Base-by-base conservation (phyloP, 2,888 invertebrate genomes). In the Caenorhabditis macrosperma region DNA sequence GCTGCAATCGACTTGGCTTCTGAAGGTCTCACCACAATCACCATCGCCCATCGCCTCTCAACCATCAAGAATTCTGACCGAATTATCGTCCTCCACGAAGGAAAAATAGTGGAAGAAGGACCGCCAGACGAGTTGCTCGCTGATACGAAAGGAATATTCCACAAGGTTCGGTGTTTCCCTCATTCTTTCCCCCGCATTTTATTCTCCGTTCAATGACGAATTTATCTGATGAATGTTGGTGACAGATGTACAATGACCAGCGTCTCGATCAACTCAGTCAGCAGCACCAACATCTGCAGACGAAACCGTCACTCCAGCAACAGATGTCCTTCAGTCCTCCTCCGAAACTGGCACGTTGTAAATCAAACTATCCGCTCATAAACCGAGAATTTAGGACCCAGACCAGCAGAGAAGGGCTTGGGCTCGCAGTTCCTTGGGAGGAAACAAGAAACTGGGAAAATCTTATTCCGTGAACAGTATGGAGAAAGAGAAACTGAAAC, bases 1-100 rank as follows among this genome's bases (percentile, higher is more conserved):
- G 82, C 83, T 41, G 88, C 89, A 1, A 88, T 89, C 57, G 89
- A 89, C 54, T 77, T 85, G n/a, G 89, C 89, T 35, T 86, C 86
- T 7, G 82, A 86, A 52, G 89, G 89, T 44, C 79, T 89, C 20
- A 89, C 88, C 2, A 88, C 87, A 5, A 89, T 89, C 38, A 90
- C 89, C 1, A 89, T 89, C 52, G 88, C 89, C 4, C 89, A 89
- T 68, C 72, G 89, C 7, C 60, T 89, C 7, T 83, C 87, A 1
- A 88, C 88, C 2, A 83, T 88, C n/a, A 82, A 83, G 52, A 88
- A 85, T 38, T 82, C 86, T 24, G 89, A 90, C 55, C 50, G 89
- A 52, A 86, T 89, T n/a, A 85, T 89, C 57, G 89, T 89, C 7
- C 81, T 89, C 5, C 88, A 89, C 17, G 85, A 78, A 6, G 89